Evolutionary conservation across 2,113 vertebrate genomes (phyloP).

Genomic region (Rhombomys opimus): DNA sequence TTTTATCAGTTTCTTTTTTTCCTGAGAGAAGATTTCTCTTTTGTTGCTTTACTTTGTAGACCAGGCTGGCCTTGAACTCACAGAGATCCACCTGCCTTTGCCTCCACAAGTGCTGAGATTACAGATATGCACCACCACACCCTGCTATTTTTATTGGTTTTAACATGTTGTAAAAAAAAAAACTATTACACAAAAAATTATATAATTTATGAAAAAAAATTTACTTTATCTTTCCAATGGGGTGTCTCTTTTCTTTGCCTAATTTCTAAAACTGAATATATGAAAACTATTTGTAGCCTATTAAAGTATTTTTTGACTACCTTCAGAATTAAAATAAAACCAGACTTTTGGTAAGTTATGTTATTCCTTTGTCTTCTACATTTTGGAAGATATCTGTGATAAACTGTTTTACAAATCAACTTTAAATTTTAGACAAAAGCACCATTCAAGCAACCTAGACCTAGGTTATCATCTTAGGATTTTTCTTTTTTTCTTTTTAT

Average conservation of each 20-base stretch:
- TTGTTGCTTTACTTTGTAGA: too few species aligned
- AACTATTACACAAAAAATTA: neutral
- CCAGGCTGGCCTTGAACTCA: too few species aligned
- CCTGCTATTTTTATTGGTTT: too few species aligned
- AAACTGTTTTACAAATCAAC: neutral
- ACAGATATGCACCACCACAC: too few species aligned
- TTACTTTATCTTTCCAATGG: neutral
- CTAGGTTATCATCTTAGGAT: neutral
- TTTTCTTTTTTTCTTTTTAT: neutral
- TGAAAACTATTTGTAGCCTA: neutral
- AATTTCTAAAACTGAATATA: neutral
- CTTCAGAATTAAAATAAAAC: neutral
- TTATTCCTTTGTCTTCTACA: neutral
- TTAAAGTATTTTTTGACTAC: neutral
- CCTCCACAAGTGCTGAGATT: too few species aligned
- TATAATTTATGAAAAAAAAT: neutral
- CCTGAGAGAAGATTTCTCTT: too few species aligned
- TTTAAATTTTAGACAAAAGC: neutral
- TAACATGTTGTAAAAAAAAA: neutral
- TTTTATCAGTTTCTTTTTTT: neutral
- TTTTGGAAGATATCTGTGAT: neutral
- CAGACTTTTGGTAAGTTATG: neutral
- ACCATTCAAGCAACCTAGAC: neutral
- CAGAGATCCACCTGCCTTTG: too few species aligned
- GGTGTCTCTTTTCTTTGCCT: neutral